Conservation (phyloP, 2,113 vertebrate species). For the Microcebus murinus region DNA sequence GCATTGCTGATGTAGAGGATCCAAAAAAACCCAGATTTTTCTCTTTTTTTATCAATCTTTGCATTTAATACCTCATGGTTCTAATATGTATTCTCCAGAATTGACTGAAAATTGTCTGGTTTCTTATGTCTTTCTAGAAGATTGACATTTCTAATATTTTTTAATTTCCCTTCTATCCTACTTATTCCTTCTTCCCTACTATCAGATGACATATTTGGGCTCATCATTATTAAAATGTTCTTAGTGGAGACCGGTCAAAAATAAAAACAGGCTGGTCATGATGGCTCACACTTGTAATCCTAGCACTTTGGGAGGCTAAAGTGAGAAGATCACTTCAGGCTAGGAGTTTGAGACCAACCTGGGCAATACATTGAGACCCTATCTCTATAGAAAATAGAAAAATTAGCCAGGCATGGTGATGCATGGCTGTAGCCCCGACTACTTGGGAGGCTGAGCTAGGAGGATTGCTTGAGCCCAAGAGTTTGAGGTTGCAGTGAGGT, state of each 20-base stretch:
- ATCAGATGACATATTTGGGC: neutral
- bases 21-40: neutral
- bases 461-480: too few species aligned
- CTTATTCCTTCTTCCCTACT: neutral
- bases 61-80: neutral
- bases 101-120: neutral
- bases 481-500: too few species aligned
- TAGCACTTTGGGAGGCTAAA: too few species aligned
- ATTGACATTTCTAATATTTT: slow-evolving; percentile 1
- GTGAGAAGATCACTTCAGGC: too few species aligned
- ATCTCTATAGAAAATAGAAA: too few species aligned
- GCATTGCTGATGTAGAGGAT: neutral
- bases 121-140: slow-evolving; percentile 34
- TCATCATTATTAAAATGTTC: neutral
- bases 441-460: too few species aligned
- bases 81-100: neutral
- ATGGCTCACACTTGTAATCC: too few species aligned
- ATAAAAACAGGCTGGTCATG: neutral
- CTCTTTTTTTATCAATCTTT: slow-evolving; percentile 1
- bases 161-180: neutral
- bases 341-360: too few species aligned
- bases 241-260: neutral
- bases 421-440: too few species aligned
- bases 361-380: too few species aligned
- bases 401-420: too few species aligned